Evolutionary conservation across 2,113 vertebrate species (phyloP).

Genomic region (Eudyptes chrysolophus): DNA sequence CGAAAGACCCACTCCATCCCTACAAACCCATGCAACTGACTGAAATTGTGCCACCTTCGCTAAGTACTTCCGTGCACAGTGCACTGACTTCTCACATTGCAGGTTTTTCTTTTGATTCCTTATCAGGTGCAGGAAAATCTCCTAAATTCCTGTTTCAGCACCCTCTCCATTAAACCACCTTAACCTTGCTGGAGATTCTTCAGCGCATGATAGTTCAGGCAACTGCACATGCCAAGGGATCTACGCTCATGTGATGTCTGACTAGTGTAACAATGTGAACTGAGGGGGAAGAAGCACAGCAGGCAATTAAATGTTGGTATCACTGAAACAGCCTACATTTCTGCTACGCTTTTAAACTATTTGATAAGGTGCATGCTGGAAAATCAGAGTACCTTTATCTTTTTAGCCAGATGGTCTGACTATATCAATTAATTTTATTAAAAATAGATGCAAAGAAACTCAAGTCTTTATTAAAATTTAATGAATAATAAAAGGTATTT

Average conservation of each 20-base stretch:
- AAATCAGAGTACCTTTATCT: not conserved
- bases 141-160: not conserved
- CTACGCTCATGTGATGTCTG: not conserved
- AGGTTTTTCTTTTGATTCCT: not conserved
- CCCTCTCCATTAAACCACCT: not conserved
- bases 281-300: not conserved
- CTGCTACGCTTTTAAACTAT: not conserved
- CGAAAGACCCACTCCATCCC: not conserved
- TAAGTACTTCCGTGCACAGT: not conserved
- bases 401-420: not conserved
- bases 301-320: not conserved
- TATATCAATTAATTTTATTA: not conserved
- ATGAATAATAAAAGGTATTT: not conserved
- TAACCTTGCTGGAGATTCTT: not conserved
- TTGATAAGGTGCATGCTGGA: not conserved
- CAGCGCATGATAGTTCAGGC: not conserved
- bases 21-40: rapidly evolving
- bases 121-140: not conserved
- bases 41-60: not conserved
- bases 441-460: not conserved
- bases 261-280: rapidly evolving
- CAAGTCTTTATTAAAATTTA: not conserved
- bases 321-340: not conserved
- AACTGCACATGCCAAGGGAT: not conserved
- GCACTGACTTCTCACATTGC: not conserved